Conservation (phyloP, 2,888 invertebrate species). For the Terebella lapidaria region DNA sequence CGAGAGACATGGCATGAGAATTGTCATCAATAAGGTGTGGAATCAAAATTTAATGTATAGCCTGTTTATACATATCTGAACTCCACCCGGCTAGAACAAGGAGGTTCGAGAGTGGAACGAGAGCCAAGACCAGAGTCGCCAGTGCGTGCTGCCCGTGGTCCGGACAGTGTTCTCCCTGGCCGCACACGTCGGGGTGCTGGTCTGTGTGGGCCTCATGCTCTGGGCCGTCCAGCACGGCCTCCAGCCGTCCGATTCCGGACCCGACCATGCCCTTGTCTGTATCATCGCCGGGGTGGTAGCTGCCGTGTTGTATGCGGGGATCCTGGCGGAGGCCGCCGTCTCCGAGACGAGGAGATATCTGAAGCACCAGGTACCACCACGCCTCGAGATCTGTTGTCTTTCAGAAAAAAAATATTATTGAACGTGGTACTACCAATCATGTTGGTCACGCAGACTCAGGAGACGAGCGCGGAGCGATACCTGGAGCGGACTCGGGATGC, state of each 20-base stretch:
- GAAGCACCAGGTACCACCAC: background rate
- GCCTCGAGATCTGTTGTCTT: too few relatives aligned
- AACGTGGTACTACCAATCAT: too few relatives aligned
- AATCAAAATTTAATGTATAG: too few relatives aligned
- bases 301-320: background rate
- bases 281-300: background rate
- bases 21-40: too few relatives aligned
- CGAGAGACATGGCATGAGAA: too few relatives aligned
- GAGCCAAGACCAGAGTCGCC: background rate
- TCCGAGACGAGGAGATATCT: background rate
- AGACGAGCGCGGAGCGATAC: constrained; percentile 11
- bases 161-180: background rate
- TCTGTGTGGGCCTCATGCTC: background rate
- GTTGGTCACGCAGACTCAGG: too few relatives aligned
- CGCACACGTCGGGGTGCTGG: background rate
- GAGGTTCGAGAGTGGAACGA: background rate
- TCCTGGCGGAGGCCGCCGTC: constrained; percentile 4
- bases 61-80: too few relatives aligned
- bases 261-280: background rate
- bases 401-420: too few relatives aligned
- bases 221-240: background rate
- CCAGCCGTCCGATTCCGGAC: too few relatives aligned
- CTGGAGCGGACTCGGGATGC: constrained; percentile 1
- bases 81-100: background rate
- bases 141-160: background rate